Percentiles rank a stretch among this genome's conserved stretches.
phyloP scores from a whole-genome alignment of 2,888 invertebrate species.

The Brachyopa scutellaris region DNA sequence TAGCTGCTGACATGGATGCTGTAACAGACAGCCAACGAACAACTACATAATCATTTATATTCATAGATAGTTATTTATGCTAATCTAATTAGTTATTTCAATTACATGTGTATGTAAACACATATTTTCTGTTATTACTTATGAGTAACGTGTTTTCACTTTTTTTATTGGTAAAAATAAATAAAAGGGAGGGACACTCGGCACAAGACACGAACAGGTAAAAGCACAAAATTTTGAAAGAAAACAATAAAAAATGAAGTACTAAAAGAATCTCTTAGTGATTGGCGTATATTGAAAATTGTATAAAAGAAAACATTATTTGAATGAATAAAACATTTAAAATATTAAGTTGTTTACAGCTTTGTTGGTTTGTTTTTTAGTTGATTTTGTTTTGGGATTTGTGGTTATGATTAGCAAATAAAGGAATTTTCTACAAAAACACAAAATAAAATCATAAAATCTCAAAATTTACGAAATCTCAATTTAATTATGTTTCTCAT shows the following conservation, averaged over 20 bases:
- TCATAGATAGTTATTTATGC: slow-evolving; percentile 65
- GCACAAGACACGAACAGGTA: slow-evolving; percentile 3
- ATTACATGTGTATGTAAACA: slow-evolving; percentile 44
- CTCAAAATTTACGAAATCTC: slow-evolving; percentile 25
- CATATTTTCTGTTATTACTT: slow-evolving; percentile 25
- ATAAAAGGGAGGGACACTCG: slow-evolving; percentile 26
- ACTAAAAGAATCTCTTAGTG: slow-evolving; percentile 60
- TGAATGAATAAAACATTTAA: slow-evolving; percentile 47
- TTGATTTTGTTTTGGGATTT: slow-evolving; percentile 18
- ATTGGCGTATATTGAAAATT: slow-evolving; percentile 64
- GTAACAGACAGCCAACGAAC: slow-evolving; percentile 49
- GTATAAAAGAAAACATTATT: slow-evolving; percentile 35
- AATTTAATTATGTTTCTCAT: slow-evolving; percentile 18
- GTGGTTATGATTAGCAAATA: slow-evolving; percentile 12
- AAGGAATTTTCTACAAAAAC: slow-evolving; percentile 22
- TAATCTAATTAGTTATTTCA: slow-evolving; percentile 64
- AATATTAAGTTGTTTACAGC: slow-evolving; percentile 23
- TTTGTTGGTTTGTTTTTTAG: neutral
- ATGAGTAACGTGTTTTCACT: slow-evolving; percentile 53
- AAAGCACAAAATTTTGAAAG: slow-evolving; percentile 3
- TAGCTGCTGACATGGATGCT: slow-evolving; percentile 36
- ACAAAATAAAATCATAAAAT: neutral
- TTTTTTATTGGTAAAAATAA: slow-evolving; percentile 50
- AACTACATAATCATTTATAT: slow-evolving; percentile 51
- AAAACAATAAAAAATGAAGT: slow-evolving; percentile 31